Conservation (phyloP, 2,888 invertebrate genomes). For the Pecten maximus region DNA sequence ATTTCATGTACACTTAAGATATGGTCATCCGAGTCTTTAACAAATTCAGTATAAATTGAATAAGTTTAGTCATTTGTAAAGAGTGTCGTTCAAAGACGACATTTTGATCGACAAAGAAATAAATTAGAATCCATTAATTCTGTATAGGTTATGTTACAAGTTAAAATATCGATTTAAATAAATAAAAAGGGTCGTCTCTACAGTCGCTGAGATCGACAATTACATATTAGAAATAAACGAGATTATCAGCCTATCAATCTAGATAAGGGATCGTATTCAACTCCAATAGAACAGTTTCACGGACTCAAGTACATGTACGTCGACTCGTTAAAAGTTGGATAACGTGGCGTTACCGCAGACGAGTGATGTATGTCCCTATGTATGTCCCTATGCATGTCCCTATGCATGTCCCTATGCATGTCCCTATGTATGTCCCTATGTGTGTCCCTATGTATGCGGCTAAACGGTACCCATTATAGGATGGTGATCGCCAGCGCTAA, state of each 20-base stretch:
- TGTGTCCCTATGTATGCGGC: background rate
- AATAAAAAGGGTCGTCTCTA: background rate
- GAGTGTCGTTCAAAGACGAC: background rate
- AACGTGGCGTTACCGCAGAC: background rate
- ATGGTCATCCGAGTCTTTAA: background rate
- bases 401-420: background rate
- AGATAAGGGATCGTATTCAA: background rate
- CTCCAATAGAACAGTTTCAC: background rate
- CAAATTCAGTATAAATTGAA: background rate
- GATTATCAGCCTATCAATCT: background rate
- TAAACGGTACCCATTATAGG: background rate
- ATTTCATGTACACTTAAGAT: background rate
- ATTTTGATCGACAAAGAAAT: constrained; percentile 30
- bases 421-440: background rate
- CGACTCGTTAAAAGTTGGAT: background rate
- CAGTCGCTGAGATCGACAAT: background rate
- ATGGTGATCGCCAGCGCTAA: background rate
- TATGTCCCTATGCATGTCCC: background rate
- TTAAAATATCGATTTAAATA: constrained; percentile 18
- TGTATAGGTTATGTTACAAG: constrained; percentile 20
- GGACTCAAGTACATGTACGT: background rate
- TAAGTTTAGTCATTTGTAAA: background rate
- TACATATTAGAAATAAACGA: background rate
- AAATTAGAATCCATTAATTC: constrained; percentile 8
- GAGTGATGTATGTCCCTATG: background rate